Evolutionary conservation across 2,797 vertebrate genomes (phyloP), one percentile per base, ranked within the genome.

Genomic region (Lateolabrax maculatus): DNA sequence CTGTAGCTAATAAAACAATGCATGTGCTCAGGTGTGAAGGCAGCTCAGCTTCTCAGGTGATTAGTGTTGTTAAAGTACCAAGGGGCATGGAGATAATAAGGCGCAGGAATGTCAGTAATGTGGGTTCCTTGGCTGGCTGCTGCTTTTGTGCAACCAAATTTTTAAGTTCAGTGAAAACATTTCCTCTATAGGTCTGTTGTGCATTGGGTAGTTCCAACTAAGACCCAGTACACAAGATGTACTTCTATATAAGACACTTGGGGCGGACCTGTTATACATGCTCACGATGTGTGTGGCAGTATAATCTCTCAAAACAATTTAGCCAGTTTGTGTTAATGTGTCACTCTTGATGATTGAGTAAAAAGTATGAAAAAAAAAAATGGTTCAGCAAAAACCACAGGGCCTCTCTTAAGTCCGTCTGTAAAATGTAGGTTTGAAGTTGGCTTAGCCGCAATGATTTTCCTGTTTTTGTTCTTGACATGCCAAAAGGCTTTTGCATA

Each of bases 31-130:
- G 91, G 90, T 91, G 87, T 77, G 63, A 84, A 76, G 77, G 81
- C 68, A 67, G 63, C 80, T 72, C 25, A 43, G 69, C 81, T 85
- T 66, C 80, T 80, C 75, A 81, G 77, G 88, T 91, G 90, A 93
- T 90, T 80, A 77, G 79, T 87, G 76, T 46, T 69, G 80, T 80
- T 82, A 73, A 89, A 90, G 85, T 86, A 89, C 84, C 84, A 93
- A 89, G 82, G 88, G 83, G 79, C 84, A 89, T 73, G 44, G 57
- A 80, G 88, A 91, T 91, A 92, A 92, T 90, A 79, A 86, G 80
- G 71, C 81, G 78, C 67, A 91, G 77, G 87, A 93, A 94, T 94
- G 90, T 77, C 74, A 89, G 85, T 79, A 87, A 92, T 90, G 89
- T 85, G 65, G 52, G 18, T 84, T 80, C n/a, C 31, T 63, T 66